Percentiles rank a stretch among this genome's conserved stretches.
phyloP scores from a whole-genome alignment of 2,888 invertebrate genomes.

The Melieria picta region DNA sequence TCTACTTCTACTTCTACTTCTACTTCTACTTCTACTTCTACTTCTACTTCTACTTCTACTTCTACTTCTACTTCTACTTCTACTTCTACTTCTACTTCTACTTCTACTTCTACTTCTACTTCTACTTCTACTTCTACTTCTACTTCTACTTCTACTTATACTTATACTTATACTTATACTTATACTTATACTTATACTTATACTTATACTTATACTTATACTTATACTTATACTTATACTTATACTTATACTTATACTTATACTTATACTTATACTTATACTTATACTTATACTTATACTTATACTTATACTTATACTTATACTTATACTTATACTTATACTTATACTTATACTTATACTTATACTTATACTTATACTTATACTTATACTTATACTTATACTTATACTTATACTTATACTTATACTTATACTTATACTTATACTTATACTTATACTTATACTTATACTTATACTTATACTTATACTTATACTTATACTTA shows the following conservation, averaged over 20 bases:
- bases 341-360: constrained; percentile 27
- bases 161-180: constrained; percentile 27
- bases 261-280: constrained; percentile 23
- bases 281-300: constrained; percentile 26
- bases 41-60: not conserved
- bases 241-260: constrained; percentile 28
- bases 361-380: constrained; percentile 30
- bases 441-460: constrained; percentile 16
- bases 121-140: constrained; percentile 16
- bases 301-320: constrained; percentile 19
- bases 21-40: constrained; percentile 26
- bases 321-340: constrained; percentile 26
- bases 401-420: constrained; percentile 21
- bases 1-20: constrained; percentile 22
- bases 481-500: not conserved
- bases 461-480: constrained; percentile 10
- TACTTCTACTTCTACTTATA: constrained; percentile 22
- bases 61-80: constrained; percentile 11
- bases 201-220: constrained; percentile 27
- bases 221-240: constrained; percentile 26
- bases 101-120: not conserved
- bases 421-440: constrained; percentile 18
- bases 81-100: not conserved
- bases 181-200: constrained; percentile 23
- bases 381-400: constrained; percentile 29